Percentiles rank a stretch among this genome's conserved stretches.
Evolutionary conservation across 2,797 vertebrate genomes (phyloP).

Genomic region (Manis pentadactyla): DNA sequence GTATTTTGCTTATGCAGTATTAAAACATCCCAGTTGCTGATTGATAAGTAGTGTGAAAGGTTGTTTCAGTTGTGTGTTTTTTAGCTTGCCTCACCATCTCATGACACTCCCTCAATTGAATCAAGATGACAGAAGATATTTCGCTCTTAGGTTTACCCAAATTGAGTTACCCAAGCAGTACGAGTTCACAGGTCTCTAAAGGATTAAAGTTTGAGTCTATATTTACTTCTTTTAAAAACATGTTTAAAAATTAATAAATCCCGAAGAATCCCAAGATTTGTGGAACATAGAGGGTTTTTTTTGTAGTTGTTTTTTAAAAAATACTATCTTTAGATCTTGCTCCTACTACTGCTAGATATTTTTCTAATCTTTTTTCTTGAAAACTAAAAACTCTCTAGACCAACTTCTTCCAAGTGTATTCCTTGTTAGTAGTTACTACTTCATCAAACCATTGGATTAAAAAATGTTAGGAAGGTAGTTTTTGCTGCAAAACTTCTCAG

Average conservation of each 20-base stretch:
- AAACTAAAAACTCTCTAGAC: neutral
- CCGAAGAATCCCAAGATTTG: neutral
- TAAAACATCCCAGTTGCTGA: neutral
- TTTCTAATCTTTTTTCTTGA: neutral
- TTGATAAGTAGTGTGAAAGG: neutral
- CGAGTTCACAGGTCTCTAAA: neutral
- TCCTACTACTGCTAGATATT: neutral
- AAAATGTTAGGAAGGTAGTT: neutral
- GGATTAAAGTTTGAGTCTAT: neutral
- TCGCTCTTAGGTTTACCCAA: neutral
- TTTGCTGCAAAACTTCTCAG: neutral
- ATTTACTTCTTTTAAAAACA: neutral
- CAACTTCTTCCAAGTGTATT: neutral
- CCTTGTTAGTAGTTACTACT: neutral
- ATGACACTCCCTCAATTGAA: neutral
- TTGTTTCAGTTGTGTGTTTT: neutral
- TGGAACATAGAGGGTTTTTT: neutral
- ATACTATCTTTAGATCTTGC: neutral
- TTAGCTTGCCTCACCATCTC: neutral
- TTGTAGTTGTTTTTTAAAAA: neutral
- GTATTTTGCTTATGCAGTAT: conserved; percentile 8
- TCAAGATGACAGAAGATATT: neutral
- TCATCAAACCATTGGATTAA: conserved; percentile 19
- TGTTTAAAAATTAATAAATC: conserved; percentile 21
- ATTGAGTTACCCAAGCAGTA: neutral